Evolutionary conservation across 2,888 invertebrate genomes (phyloP).

Genomic region (Pachliopta kotzebuea): DNA sequence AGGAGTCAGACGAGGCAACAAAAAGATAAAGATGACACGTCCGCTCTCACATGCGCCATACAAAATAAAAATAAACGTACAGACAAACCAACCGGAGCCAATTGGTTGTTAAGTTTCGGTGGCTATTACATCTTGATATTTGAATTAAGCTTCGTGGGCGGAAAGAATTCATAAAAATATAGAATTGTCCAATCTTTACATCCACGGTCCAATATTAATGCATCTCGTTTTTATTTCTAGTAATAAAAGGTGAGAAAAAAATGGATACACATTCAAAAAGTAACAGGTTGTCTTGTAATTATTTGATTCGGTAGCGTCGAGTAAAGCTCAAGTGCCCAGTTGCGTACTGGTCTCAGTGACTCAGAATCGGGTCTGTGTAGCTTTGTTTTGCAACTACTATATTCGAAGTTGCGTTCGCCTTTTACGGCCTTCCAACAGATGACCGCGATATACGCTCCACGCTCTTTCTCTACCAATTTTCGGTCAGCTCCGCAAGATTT

Average conservation of each 20-base stretch:
- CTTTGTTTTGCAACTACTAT: constrained; percentile 51
- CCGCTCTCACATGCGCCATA: constrained; percentile 57
- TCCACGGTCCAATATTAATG: not conserved
- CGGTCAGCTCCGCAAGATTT: constrained; percentile 31
- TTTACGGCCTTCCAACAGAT: constrained; percentile 49
- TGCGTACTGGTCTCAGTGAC: constrained; percentile 33
- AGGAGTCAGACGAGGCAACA: constrained; percentile 43
- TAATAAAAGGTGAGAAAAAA: not conserved
- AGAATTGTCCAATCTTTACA: not conserved
- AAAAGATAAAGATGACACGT: constrained; percentile 60
- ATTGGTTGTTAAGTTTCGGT: constrained; percentile 35
- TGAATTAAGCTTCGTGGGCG: constrained; percentile 2
- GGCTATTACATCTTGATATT: constrained; percentile 22
- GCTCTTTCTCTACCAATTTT: constrained; percentile 30
- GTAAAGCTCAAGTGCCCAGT: constrained; percentile 14
- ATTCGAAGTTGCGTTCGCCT: constrained; percentile 46
- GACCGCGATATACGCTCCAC: constrained; percentile 37
- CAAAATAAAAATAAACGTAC: constrained; percentile 61
- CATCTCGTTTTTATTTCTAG: not conserved
- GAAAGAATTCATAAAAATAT: not conserved
- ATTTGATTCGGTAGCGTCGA: not conserved
- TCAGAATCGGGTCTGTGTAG: constrained; percentile 50
- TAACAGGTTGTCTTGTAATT: not conserved
- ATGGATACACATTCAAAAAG: not conserved
- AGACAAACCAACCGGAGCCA: constrained; percentile 39